Evolutionary conservation across 2,113 vertebrate species (phyloP).

Genomic region (Hemiscyllium ocellatum): DNA sequence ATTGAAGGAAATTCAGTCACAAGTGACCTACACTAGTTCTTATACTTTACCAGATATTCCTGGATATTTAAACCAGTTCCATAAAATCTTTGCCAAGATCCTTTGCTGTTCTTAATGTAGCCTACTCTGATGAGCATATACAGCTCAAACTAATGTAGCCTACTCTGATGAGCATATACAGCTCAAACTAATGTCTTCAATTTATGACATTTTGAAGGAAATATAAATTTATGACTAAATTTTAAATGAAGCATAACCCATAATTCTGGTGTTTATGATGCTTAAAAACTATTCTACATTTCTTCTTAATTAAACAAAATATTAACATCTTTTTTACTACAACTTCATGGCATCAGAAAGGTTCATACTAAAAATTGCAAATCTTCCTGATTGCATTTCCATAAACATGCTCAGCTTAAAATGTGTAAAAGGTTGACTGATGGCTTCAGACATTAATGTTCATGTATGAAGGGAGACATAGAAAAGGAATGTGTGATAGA

Average conservation of each 20-base stretch:
- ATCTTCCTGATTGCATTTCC: not conserved
- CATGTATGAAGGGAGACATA: not conserved
- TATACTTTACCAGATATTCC: not conserved
- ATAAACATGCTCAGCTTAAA: not conserved
- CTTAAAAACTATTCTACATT: not conserved
- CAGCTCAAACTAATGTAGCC: not conserved
- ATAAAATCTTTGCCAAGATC: not conserved
- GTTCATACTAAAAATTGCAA: not conserved
- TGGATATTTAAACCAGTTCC: not conserved
- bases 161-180: not conserved
- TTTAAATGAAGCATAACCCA: not conserved
- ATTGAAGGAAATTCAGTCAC: not conserved
- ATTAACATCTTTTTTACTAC: not conserved
- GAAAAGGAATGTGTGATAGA: not conserved
- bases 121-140: not conserved
- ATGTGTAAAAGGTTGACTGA: not conserved
- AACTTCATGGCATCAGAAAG: not conserved
- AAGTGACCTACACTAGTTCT: not conserved
- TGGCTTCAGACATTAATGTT: not conserved
- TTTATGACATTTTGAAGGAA: not conserved
- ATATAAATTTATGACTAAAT: not conserved
- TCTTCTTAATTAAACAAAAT: not conserved
- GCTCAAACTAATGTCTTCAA: not conserved
- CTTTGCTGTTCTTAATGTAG: not conserved
- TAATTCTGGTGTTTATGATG: not conserved